Percentiles rank a stretch among this genome's conserved stretches.
phyloP scores from a whole-genome alignment of 2,113 vertebrate species.

The Prinia subflava region DNA sequence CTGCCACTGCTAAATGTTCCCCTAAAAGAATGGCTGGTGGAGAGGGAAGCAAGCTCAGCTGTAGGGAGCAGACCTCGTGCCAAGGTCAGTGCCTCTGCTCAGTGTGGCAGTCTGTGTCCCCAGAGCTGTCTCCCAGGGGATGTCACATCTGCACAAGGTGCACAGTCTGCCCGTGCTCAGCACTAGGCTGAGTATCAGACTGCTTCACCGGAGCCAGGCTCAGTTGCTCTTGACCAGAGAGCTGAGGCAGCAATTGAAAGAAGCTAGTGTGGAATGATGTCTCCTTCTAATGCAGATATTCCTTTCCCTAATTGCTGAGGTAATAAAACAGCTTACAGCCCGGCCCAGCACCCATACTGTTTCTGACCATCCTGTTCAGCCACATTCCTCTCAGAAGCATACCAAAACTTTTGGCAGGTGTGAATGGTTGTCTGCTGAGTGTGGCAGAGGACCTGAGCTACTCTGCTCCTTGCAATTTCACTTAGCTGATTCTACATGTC shows the following conservation, averaged over 20 bases:
- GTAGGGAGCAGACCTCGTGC: neutral
- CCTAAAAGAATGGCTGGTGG: neutral
- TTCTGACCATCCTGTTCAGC: neutral
- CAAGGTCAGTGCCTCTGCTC: neutral
- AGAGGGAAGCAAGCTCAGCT: neutral
- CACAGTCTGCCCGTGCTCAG: neutral
- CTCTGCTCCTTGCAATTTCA: neutral
- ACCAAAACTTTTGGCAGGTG: neutral
- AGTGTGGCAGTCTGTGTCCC: neutral
- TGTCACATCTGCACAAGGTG: rapidly evolving
- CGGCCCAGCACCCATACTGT: rapidly evolving
- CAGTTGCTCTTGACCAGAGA: neutral
- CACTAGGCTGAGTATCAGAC: neutral
- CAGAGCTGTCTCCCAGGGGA: neutral
- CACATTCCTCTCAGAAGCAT: neutral
- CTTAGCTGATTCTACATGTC: neutral
- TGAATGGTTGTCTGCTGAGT: neutral
- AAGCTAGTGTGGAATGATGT: neutral
- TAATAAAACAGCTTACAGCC: neutral
- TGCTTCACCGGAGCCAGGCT: neutral
- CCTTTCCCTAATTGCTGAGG: neutral
- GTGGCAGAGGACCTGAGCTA: neutral
- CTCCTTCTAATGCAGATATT: rapidly evolving
- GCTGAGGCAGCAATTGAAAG: neutral
- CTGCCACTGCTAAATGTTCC: neutral